phyloP scores from a whole-genome alignment of 1,140 invertebrate genomes.

The honey bee (Apis mellifera) region Amel_HAv3.1 CM009935.2:13032001-13032500 shows the following conservation, averaged over 20 bases:
- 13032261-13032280: not conserved
- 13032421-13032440: not conserved
- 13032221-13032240: not conserved
- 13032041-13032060: too few species aligned
- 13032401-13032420: not conserved
- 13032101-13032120: not conserved
- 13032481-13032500: not conserved
- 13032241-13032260: not conserved
- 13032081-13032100: too few species aligned
- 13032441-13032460: not conserved
- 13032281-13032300: not conserved
- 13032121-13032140: slow-evolving; percentile 25
- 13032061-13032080: too few species aligned
- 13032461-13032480: too few species aligned
- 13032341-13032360: not conserved
- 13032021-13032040: too few species aligned
- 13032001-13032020: too few species aligned
- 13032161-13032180: not conserved
- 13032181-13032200: not conserved
- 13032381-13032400: too few species aligned
- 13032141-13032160: slow-evolving; percentile 22
- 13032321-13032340: not conserved
- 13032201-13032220: not conserved
- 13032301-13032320: slow-evolving; percentile 10
- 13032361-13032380: not conserved